Percentiles rank a stretch among this genome's conserved stretches.
These are phyloP conservation scores for Seriola quinqueradiata DNA, from an alignment of 2,113 vertebrate genomes.

Conservation along the genomic window DNA sequence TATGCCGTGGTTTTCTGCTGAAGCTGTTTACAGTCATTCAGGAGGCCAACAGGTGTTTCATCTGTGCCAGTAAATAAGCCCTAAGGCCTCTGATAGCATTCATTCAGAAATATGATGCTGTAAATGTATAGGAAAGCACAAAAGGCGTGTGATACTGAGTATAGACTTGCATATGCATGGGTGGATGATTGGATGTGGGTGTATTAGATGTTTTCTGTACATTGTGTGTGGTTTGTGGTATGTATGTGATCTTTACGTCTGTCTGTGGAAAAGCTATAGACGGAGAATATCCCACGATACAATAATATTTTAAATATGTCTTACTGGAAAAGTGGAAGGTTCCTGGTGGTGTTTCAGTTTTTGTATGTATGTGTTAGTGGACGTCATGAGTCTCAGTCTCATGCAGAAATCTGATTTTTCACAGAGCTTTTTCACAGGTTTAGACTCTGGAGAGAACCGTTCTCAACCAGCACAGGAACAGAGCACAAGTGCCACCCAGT, in stretches of 20 bases:
- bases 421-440: background rate
- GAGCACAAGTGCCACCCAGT: slow-evolving; percentile 79
- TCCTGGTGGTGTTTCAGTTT: background rate
- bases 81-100: slow-evolving; percentile 3
- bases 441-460: slow-evolving; percentile 9
- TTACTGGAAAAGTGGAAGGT: background rate
- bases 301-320: background rate
- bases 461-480: slow-evolving; percentile 4
- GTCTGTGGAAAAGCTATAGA: background rate
- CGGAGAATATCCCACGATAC: background rate
- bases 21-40: slow-evolving; percentile 54
- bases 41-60: slow-evolving; percentile 50
- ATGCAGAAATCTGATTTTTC: slow-evolving; percentile 30
- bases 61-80: slow-evolving; percentile 50
- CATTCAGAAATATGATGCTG: slow-evolving; percentile 30
- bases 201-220: background rate
- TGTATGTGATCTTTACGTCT: slow-evolving; percentile 26
- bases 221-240: slow-evolving; percentile 9
- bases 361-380: slow-evolving; percentile 2
- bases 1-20: slow-evolving; percentile 29
- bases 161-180: slow-evolving; percentile 12
- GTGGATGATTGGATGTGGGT: background rate
- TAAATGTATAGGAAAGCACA: slow-evolving; percentile 26
- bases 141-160: background rate
- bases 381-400: slow-evolving; percentile 21